Conservation (phyloP, 2,797 vertebrate genomes). For the Microctenopoma stevenorrisi region DNA sequence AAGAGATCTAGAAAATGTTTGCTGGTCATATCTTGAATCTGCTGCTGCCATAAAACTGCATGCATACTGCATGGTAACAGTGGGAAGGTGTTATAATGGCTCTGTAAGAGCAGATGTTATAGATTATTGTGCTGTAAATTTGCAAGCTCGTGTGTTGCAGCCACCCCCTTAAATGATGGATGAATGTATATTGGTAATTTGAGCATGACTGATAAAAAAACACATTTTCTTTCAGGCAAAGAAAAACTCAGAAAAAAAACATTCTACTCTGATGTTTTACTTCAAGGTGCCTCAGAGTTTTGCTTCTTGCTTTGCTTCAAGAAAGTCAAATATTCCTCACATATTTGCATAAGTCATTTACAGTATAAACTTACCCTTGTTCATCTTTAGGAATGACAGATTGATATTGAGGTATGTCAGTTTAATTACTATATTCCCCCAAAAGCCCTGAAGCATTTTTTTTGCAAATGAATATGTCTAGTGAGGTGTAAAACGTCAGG, state of each 20-base stretch:
- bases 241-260: constrained; percentile 16
- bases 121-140: constrained; percentile 27
- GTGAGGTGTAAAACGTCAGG: constrained; percentile 33
- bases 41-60: constrained; percentile 22
- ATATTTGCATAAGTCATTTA: constrained; percentile 12
- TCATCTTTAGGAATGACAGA: constrained; percentile 49
- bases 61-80: constrained; percentile 24
- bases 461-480: constrained; percentile 50
- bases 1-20: constrained; percentile 25
- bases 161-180: constrained; percentile 58
- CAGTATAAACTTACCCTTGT: constrained; percentile 4
- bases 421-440: constrained; percentile 65
- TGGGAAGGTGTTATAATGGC: constrained; percentile 21
- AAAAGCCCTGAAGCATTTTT: constrained; percentile 54
- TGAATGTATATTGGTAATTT: constrained; percentile 53
- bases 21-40: constrained; percentile 25
- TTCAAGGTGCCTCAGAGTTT: constrained; percentile 15
- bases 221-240: constrained; percentile 1
- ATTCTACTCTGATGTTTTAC: constrained; percentile 8
- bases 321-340: constrained; percentile 28
- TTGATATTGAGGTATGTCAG: constrained; percentile 43
- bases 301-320: constrained; percentile 15
- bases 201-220: constrained; percentile 33
- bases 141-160: constrained; percentile 39
- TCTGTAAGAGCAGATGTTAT: constrained; percentile 46